Conservation (phyloP, 2,113 vertebrate genomes). For the Panthera uncia region DNA sequence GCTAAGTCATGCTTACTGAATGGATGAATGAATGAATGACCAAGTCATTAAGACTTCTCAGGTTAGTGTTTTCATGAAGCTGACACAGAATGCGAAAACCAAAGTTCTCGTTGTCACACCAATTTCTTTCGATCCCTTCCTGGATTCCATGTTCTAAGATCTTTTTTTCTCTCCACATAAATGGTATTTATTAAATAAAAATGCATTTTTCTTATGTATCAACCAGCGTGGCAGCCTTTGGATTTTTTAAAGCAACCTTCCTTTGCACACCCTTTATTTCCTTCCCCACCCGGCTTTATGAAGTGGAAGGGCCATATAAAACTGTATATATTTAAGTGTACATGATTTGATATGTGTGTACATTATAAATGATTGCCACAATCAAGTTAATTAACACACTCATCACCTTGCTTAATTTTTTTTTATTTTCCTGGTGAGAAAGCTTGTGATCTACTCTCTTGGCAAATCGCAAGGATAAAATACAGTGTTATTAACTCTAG, state of each 20-base stretch:
- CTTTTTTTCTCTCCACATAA: not conserved
- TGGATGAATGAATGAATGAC: not conserved
- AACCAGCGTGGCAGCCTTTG: not conserved
- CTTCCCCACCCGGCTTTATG: not conserved
- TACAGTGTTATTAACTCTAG: not conserved
- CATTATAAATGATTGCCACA: not conserved
- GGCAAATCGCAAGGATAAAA: not conserved
- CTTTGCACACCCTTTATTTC: not conserved
- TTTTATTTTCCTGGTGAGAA: not conserved
- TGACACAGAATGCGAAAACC: not conserved
- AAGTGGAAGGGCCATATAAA: not conserved
- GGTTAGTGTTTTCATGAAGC: not conserved
- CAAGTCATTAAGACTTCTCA: not conserved
- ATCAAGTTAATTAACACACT: not conserved
- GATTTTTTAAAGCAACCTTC: not conserved
- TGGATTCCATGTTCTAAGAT: not conserved
- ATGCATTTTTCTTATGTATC: not conserved
- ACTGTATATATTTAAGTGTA: not conserved
- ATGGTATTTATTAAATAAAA: not conserved
- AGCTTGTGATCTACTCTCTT: not conserved
- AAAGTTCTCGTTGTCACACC: fast-evolving
- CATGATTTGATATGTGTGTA: not conserved
- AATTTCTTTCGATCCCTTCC: not conserved
- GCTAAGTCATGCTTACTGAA: not conserved
- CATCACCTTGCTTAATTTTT: not conserved